A percentile compares a stretch with the other conserved stretches of the same genome.
phyloP scores from a whole-genome alignment of 2,888 invertebrate genomes.

The Patella pellucida region DNA sequence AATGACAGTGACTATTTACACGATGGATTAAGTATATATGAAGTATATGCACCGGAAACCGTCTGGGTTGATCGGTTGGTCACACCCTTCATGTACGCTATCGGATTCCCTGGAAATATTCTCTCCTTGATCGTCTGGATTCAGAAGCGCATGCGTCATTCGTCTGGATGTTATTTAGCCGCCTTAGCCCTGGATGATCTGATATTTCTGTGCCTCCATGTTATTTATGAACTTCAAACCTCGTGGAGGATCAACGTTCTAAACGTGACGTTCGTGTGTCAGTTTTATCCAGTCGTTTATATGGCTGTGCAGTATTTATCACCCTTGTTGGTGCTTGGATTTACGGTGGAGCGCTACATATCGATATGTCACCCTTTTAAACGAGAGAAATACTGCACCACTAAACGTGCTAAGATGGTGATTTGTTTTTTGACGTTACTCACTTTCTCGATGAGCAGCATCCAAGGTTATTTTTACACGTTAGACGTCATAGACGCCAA shows the following conservation, averaged over 20 bases:
- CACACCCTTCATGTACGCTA: conserved; percentile 62
- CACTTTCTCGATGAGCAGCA: conserved; percentile 55
- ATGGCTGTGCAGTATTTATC: conserved; percentile 66
- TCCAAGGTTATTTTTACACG: conserved; percentile 68
- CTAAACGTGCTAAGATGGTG: conserved; percentile 59
- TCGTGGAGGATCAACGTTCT: conserved; percentile 58
- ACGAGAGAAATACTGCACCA: conserved; percentile 64
- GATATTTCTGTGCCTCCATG: conserved; percentile 63
- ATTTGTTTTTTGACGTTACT: conserved; percentile 51
- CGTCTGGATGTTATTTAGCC: conserved; percentile 69
- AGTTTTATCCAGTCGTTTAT: conserved; percentile 64
- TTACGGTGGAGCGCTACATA: conserved; percentile 70
- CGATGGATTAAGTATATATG: neutral
- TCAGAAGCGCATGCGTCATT: conserved; percentile 67
- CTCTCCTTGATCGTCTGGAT: conserved; percentile 69
- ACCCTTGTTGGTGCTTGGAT: conserved; percentile 67
- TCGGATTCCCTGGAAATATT: conserved; percentile 70
- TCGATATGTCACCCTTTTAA: conserved; percentile 70
- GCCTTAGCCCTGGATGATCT: conserved; percentile 68
- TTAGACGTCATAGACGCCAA: neutral
- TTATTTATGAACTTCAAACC: conserved; percentile 62
- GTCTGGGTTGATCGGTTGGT: conserved; percentile 57
- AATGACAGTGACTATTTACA: no score
- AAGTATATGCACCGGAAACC: conserved; percentile 17
- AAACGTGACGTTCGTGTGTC: conserved; percentile 62